Evolutionary conservation across 2,113 vertebrate species (phyloP), one percentile per base, ranked within the genome.

Genomic region (Sporophila hypoxantha): DNA sequence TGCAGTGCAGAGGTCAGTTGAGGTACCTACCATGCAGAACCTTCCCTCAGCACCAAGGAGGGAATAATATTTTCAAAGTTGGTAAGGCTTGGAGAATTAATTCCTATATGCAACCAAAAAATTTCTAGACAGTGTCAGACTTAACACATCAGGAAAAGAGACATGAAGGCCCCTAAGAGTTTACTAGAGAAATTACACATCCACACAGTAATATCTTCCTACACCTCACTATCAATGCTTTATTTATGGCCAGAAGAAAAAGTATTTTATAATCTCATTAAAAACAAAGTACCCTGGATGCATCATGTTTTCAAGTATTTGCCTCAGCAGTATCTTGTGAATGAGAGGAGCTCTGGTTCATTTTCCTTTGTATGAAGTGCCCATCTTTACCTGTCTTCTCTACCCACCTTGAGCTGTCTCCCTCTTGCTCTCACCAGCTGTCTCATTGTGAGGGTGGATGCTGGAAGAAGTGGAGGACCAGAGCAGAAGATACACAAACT

Each of bases 1-100:
- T 39, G 50, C 25, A 10, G 23, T 53, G 46, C 30, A 25, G 34
- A 53, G 11, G 27, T n/a, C 7, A 0, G 23, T 1, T 29, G 50
- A 37, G 36, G 37, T 32, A 74, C 22, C n/a, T 52, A 25, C 37
- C 13, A 4, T 8, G 19, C 19, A 64, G 46, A 61, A 41, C 25
- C 32, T 62, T 32, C 22, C 10, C 42, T 47, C 50, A n/a, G 1
- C 0, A 0, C 27, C 23, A 57, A 30, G 19, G 5, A 22, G 13
- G 3, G 10, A 53, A 30, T 60, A 49, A 21, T 18, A 41, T 57
- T 73, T 79, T 37, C 30, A 7, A 0, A 32, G 8, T 14, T 56
- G 27, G 21, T 57, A 46, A 53, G 32, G 32, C 26, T 50, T 16
- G 5, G 39, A 59, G 21, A 59, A 71, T 59, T 71, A 19, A 18